Evolutionary conservation across 1,140 invertebrate species (phyloP).

Genomic region (Camponotus vicinus): DNA sequence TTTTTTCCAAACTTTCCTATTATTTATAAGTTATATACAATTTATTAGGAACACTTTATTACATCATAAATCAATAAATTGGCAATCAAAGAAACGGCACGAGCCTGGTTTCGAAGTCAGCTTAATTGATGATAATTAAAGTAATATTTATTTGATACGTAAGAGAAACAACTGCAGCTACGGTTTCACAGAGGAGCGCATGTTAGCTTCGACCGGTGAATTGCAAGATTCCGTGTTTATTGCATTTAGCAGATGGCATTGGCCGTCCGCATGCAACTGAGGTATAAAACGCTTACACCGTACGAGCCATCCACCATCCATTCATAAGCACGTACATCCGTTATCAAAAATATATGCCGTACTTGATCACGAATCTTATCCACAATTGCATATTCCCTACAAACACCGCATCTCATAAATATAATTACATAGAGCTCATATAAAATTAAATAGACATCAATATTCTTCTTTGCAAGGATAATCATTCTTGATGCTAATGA

Average conservation of each 20-base stretch:
- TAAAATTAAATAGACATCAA: background rate
- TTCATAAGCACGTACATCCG: slow-evolving; percentile 66
- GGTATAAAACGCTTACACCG: slow-evolving; percentile 69
- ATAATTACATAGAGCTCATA: background rate
- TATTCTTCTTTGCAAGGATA: background rate
- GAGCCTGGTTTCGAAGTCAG: slow-evolving; percentile 36
- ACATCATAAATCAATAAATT: slow-evolving; percentile 34
- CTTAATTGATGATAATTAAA: slow-evolving; percentile 62
- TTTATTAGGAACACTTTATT: slow-evolving; percentile 2
- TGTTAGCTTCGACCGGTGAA: slow-evolving; percentile 73
- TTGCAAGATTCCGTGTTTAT: slow-evolving; percentile 81
- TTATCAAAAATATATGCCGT: slow-evolving; percentile 60
- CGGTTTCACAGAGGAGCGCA: slow-evolving; percentile 51
- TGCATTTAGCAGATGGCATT: slow-evolving; percentile 80
- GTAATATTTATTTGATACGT: slow-evolving; percentile 61
- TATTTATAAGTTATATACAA: background rate
- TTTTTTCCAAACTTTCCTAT: background rate
- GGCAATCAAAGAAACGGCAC: slow-evolving; percentile 23
- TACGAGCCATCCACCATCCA: slow-evolving; percentile 50
- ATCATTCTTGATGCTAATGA: background rate
- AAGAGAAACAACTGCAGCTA: slow-evolving; percentile 64
- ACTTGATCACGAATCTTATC: background rate
- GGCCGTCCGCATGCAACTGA: slow-evolving; percentile 75
- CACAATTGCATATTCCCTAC: background rate
- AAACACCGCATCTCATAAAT: background rate